Base-by-base conservation (phyloP, 2,113 vertebrate genomes). In the Passer montanus region DNA sequence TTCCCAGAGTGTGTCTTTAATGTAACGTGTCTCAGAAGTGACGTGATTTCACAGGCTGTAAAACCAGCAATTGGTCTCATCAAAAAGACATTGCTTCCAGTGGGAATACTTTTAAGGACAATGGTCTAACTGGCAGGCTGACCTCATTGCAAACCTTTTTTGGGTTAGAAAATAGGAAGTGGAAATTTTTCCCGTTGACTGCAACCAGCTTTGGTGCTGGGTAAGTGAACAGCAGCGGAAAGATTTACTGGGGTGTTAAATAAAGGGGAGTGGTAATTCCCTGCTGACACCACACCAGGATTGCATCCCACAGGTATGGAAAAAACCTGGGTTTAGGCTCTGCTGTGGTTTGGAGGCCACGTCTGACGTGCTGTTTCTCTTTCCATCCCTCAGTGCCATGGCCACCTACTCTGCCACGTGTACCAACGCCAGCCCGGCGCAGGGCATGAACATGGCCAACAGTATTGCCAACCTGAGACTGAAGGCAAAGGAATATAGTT, bases 401-500 rank as follows among this genome's bases (percentile, higher is more conserved):
- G 99, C 99, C 92, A 98, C 99, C 96, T 99, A 99, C 96, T 98
- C 99, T 17, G 98, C 99, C 97, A 98, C 98, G 69, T 99, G 99
- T 98, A 98, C 99, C 98, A 99, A 99, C 90, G 96, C 98, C 98
- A 99, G 98, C 98, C 98, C 99, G 7, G 98, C 99, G 31, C 99
- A 99, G 98, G 99, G 99, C 89, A 99, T 99, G 99, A 99, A 99
- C 97, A 99, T 99, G 99, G 99, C 99, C 97, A 99, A 99, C 98
- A 99, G 99, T 98, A 99, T 99, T 97, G 99, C 99, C 97, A 99
- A 99, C 98, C 99, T 99, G 98, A 98, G 99, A 98, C 99, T 99
- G 97, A 99, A 99, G 98, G 99, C 99, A 98, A 99, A 99, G 98
- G 99, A 99, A 97, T 99, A 99, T 98, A 99, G 99, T 99, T 98